Base-by-base conservation (phyloP, 2,888 invertebrate genomes). In the Eumacrocentrus americanus region DNA sequence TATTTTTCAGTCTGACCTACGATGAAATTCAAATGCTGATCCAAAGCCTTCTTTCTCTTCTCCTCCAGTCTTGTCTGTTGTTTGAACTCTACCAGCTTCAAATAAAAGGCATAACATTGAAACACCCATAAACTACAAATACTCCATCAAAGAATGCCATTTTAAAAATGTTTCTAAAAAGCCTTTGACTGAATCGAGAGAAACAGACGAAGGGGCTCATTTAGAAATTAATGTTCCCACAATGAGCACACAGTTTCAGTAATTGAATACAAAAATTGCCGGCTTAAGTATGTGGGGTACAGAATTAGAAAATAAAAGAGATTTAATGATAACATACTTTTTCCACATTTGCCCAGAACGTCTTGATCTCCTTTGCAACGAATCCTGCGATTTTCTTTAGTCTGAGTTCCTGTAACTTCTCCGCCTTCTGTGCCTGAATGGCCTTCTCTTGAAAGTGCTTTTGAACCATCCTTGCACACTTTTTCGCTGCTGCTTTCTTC, bases 1-100 rank as follows among this genome's bases (percentile, higher is more conserved):
- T 96, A 98, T 78, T 95, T 95, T 82, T 99, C 98, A 0, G 98
- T 98, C 83, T 96, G 95, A 82, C 97, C 98, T 61, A 99, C 98
- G 77, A 99, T 96, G 80, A 97, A 97, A 81, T 94, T 94, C 62
- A 99, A 86, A 82, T 98, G 98, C 76, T 96, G 91, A 84, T 98
- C 98, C 60, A 98, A 84, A 0, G 96, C 97, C 77, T 92, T 91
- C 80, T 97, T 95, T 62, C 96, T 87, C 79, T 96, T 95, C 73
- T 95, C 95, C 81, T 98, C 98, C 61, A 98, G 84, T 69, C 94
- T 89, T 22, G 92, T 91, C 75, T 93, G 91, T 71, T 95, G 93
- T 80, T 96, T 97, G 82, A 91, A 95, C 80, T 97, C 95, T 42
- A 98, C 95, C 72, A 98, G 83, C 88, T 91, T n/a, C n/a, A n/a